Evolutionary conservation across 23 tunicate genomes (phyloP), one percentile per base, ranked within the genome.

Genomic region (Halocynthia roretzi): DNA sequence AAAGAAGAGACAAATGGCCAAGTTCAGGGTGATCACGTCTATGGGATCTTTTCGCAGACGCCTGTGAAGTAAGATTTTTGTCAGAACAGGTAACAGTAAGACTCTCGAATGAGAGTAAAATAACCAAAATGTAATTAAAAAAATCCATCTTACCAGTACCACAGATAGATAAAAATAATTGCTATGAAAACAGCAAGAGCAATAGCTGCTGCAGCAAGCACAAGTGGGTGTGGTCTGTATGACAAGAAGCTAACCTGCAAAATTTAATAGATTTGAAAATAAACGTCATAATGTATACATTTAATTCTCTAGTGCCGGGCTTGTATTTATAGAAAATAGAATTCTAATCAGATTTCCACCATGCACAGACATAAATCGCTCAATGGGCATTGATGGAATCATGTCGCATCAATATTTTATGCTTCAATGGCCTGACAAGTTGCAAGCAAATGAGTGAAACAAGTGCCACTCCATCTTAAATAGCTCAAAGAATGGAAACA

Each of bases 21-120:
- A 10, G 63, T 74, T 74, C 67, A 74, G 21, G 31, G 78, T 74
- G 18, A 74, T 56, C 10, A 74, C 78, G 63, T 74, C 78, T 20
- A 74, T 74, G 18, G 78, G 78, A 74, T 74, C 78, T 5, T 74
- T 10, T 8, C 78, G 20, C 8, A 74, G 78, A 54, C 78, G 63
- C 78, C 78, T 74, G 78, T 44, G 18, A 51, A 71, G 58, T 51
- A 11, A 10, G 51, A 50, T 10, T 48, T 15, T 44, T 15, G 15
- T 18, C 14, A 44, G 51, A 71, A 23, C 51, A 68, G 17, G 19
- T 10, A 20, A 44, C n/a, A 48, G 51, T 44, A 50, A 15, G 5
- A 51, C 12, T 23, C 50, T 50, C 51, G 58, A 18, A 44, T 17
- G 11, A 48, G 1, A 5, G 5, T 23, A 68, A 15, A 68, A 15